These are phyloP conservation scores for Meiosimyza decipiens DNA, from an alignment of 2,888 invertebrate species.

Conservation along the genomic window DNA sequence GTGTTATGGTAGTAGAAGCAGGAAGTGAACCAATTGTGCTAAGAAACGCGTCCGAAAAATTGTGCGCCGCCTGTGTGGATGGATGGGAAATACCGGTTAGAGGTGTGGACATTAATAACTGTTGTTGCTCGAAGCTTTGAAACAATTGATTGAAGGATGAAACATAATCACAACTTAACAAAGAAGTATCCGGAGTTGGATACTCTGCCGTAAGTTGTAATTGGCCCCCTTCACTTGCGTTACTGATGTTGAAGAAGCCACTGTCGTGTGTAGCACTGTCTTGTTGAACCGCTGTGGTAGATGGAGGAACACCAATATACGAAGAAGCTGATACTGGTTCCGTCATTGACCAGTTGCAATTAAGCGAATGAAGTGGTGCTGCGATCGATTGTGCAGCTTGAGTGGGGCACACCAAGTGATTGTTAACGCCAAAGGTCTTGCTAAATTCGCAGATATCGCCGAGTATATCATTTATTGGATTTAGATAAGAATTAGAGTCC, in stretches of 20 bases:
- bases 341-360: background rate
- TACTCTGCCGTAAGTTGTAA: constrained; percentile 20
- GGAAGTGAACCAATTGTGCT: constrained; percentile 31
- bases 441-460: constrained; percentile 32
- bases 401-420: background rate
- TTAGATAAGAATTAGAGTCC: constrained; percentile 24
- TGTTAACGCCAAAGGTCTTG: constrained; percentile 4
- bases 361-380: background rate
- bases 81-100: background rate
- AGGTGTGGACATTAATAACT: constrained; percentile 23
- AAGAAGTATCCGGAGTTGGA: constrained; percentile 21
- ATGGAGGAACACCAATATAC: background rate
- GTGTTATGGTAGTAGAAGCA: constrained; percentile 29
- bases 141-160: constrained; percentile 32
- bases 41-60: constrained; percentile 27
- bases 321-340: constrained; percentile 3
- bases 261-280: constrained; percentile 6
- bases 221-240: constrained; percentile 16
- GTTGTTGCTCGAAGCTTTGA: constrained; percentile 33
- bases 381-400: background rate
- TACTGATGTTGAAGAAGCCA: constrained; percentile 25
- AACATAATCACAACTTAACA: constrained; percentile 24
- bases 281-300: background rate
- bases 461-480: constrained; percentile 34
- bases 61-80: background rate